Evolutionary conservation across 2,888 invertebrate genomes (phyloP).

Genomic region (Tiliacea aurago): DNA sequence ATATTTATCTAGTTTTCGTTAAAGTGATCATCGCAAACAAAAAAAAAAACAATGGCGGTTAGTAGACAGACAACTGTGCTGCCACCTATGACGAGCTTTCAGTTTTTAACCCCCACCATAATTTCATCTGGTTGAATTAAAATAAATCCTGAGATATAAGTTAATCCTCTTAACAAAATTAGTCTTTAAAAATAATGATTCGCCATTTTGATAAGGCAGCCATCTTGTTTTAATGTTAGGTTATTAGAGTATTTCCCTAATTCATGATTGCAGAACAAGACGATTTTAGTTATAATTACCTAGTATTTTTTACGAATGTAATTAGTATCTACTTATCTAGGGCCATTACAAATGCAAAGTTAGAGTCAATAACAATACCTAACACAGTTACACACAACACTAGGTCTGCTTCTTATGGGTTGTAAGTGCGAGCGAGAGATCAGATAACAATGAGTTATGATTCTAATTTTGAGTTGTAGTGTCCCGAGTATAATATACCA

Average conservation of each 20-base stretch:
- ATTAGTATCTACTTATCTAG: not conserved
- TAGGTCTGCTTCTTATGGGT: not conserved
- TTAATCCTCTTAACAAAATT: slow-evolving; percentile 31
- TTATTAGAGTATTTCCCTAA: slow-evolving; percentile 39
- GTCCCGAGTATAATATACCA: not conserved
- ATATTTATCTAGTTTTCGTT: too few species aligned
- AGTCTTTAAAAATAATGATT: slow-evolving; percentile 28
- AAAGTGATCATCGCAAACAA: too few species aligned
- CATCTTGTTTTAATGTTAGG: slow-evolving; percentile 54
- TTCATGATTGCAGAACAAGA: slow-evolving; percentile 24
- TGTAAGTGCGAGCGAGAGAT: not conserved
- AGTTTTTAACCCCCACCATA: not conserved
- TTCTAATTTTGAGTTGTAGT: not conserved
- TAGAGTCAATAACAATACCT: not conserved
- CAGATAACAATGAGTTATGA: not conserved
- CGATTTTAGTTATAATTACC: not conserved
- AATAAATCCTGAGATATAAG: not conserved
- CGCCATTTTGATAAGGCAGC: slow-evolving; percentile 57
- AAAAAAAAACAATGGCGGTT: too few species aligned
- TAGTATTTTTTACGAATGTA: slow-evolving; percentile 3
- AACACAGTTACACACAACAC: not conserved
- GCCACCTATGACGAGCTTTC: too few species aligned
- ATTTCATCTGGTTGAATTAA: not conserved
- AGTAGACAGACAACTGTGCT: too few species aligned
- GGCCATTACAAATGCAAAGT: not conserved